phyloP scores from a whole-genome alignment of 2,797 vertebrate species.

The Pangasius larnaudii region DNA sequence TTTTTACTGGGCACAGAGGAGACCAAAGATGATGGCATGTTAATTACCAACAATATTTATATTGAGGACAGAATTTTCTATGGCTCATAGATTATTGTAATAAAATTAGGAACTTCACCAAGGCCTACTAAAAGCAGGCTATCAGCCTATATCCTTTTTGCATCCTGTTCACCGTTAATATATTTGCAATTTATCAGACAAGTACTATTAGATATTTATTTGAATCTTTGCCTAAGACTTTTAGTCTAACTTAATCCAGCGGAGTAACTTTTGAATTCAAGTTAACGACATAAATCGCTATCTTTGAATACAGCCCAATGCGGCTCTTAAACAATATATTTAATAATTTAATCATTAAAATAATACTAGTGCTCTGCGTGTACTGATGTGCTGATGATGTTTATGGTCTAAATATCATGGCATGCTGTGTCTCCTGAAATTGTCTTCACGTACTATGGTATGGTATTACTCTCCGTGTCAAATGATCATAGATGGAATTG shows the following conservation, averaged over 20 bases:
- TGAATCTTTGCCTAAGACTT: not conserved
- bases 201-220: not conserved
- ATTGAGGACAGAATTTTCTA: not conserved
- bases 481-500: not conserved
- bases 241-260: not conserved
- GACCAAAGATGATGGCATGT: not conserved
- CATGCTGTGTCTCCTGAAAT: not conserved
- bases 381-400: not conserved
- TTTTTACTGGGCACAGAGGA: not conserved
- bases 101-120: not conserved
- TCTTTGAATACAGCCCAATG: not conserved
- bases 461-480: not conserved
- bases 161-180: not conserved
- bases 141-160: not conserved
- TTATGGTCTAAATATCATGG: not conserved
- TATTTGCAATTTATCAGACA: not conserved
- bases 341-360: not conserved
- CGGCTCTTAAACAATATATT: not conserved
- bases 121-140: not conserved
- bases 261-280: not conserved
- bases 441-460: not conserved
- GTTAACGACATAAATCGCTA: not conserved
- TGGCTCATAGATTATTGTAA: not conserved
- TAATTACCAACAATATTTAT: not conserved
- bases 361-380: not conserved